Conservation (phyloP, 1,140 invertebrate species). For the Hycleus cichorii region DNA sequence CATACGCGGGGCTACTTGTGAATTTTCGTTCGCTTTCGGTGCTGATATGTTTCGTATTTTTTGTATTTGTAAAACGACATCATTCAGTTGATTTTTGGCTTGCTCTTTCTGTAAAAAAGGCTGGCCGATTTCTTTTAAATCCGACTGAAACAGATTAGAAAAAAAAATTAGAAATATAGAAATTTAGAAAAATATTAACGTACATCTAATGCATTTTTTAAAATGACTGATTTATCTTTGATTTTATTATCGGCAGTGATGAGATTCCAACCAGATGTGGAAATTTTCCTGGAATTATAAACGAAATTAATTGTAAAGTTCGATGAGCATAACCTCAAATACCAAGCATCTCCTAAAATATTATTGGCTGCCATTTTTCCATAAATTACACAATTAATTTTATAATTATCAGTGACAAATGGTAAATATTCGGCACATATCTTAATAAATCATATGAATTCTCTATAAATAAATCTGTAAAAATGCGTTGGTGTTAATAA, state of each 20-base stretch:
- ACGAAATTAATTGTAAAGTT: not conserved
- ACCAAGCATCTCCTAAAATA: slow-evolving; percentile 21
- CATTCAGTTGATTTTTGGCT: slow-evolving; percentile 54
- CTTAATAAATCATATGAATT: too few species aligned
- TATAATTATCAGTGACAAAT: too few species aligned
- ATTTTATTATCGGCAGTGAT: slow-evolving; percentile 59
- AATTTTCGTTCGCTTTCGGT: slow-evolving; percentile 86
- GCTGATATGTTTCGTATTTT: slow-evolving; percentile 80
- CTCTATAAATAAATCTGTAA: too few species aligned
- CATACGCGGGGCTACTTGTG: slow-evolving; percentile 69
- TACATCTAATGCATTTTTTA: slow-evolving; percentile 67
- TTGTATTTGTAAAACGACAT: slow-evolving; percentile 78
- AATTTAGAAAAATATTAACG: slow-evolving; percentile 39
- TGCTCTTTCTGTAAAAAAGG: slow-evolving; percentile 48
- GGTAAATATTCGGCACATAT: not conserved
- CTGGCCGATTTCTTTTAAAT: slow-evolving; percentile 69
- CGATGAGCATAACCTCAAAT: slow-evolving; percentile 17
- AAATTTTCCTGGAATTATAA: slow-evolving; percentile 54
- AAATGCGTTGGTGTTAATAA: too few species aligned
- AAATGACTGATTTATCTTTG: slow-evolving; percentile 53
- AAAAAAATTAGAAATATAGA: not conserved
- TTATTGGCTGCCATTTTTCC: too few species aligned
- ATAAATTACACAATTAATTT: too few species aligned
- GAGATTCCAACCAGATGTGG: slow-evolving; percentile 57
- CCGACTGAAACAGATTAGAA: slow-evolving; percentile 52